Evolutionary conservation across 2,888 invertebrate genomes (phyloP).

Genomic region (Clusia tigrina): DNA sequence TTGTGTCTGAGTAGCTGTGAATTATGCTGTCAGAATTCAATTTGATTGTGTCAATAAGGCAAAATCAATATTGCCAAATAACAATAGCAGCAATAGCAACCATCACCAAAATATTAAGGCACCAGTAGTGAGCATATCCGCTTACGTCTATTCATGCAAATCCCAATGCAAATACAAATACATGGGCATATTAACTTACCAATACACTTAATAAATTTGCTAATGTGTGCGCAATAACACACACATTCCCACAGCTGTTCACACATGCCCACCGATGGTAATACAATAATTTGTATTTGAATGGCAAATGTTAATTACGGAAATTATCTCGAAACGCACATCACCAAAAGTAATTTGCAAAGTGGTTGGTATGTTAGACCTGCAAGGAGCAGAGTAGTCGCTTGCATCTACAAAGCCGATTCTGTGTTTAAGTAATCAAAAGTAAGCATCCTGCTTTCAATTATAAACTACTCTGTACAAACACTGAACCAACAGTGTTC

Average conservation of each 20-base stretch:
- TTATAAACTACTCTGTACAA: too few species aligned
- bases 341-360: background rate
- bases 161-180: background rate
- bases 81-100: background rate
- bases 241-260: background rate
- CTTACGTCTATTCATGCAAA: too few species aligned
- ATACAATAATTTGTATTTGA: background rate
- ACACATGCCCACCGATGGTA: background rate
- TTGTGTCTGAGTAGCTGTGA: too few species aligned
- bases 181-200: too few species aligned
- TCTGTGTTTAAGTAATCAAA: too few species aligned
- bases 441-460: too few species aligned
- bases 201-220: background rate
- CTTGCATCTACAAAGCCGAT: too few species aligned
- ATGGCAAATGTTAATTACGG: background rate
- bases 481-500: too few species aligned
- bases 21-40: background rate
- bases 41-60: background rate
- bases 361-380: too few species aligned
- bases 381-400: background rate
- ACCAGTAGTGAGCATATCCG: background rate
- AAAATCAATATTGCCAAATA: background rate
- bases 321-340: background rate
- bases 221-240: background rate
- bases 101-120: background rate